These are phyloP conservation scores for Telmatochromis bifrenatus DNA, from an alignment of 2,113 vertebrate genomes.

Conservation along the genomic window DNA sequence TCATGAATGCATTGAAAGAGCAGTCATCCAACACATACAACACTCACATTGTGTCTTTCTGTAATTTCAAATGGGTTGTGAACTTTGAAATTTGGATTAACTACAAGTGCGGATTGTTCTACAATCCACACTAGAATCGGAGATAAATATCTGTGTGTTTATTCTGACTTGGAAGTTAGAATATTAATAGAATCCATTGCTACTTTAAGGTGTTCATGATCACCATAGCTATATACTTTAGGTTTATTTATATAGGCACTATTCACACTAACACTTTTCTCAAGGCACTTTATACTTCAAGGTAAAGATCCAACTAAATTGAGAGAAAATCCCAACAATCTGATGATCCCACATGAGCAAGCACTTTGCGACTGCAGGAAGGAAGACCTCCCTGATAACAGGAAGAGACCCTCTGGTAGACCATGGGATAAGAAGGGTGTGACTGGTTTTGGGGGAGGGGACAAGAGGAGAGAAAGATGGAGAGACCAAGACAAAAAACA, in stretches of 20 bases:
- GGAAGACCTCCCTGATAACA: not conserved
- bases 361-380: not conserved
- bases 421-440: not conserved
- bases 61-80: not conserved
- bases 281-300: not conserved
- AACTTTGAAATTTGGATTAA: not conserved
- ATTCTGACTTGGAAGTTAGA: not conserved
- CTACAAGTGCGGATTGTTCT: not conserved
- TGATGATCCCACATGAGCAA: not conserved
- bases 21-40: not conserved
- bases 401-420: not conserved
- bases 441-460: not conserved
- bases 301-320: not conserved
- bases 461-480: not conserved
- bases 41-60: not conserved
- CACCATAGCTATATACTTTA: not conserved
- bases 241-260: not conserved
- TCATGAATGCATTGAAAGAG: not conserved
- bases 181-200: not conserved
- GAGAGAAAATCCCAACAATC: not conserved
- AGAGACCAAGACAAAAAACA: not conserved
- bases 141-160: not conserved
- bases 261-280: not conserved
- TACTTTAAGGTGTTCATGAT: not conserved
- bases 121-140: not conserved